Evolutionary conservation across 2,888 invertebrate species (phyloP).

Genomic region (Leptinotarsa juncta): DNA sequence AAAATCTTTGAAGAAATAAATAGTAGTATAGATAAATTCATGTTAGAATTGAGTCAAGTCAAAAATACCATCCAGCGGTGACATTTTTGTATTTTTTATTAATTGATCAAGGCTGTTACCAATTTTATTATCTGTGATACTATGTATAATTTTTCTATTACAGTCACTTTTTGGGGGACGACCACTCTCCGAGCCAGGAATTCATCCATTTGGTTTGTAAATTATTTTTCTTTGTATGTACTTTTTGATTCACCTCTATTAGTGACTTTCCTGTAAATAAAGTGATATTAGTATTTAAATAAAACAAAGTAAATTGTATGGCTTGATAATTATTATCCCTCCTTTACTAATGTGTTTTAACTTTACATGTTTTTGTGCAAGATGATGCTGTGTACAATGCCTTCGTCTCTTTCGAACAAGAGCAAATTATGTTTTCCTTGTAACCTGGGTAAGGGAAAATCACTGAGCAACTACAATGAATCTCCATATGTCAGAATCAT

Average conservation of each 20-base stretch:
- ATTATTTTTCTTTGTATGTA: constrained; percentile 47
- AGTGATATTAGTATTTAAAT: constrained; percentile 51
- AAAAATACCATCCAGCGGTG: constrained; percentile 67
- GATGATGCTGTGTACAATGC: constrained; percentile 45
- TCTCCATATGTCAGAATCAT: constrained; percentile 40
- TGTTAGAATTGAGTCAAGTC: constrained; percentile 73
- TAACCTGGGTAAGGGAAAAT: constrained; percentile 40
- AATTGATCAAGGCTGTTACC: constrained; percentile 49
- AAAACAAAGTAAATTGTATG: constrained; percentile 46
- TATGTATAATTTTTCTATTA: constrained; percentile 64
- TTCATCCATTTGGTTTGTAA: constrained; percentile 62
- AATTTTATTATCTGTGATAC: constrained; percentile 61
- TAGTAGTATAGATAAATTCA: constrained; percentile 73
- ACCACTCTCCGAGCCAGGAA: constrained; percentile 49
- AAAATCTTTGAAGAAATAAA: constrained; percentile 69
- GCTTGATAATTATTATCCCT: constrained; percentile 42
- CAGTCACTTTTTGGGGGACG: constrained; percentile 59
- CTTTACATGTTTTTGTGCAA: constrained; percentile 59
- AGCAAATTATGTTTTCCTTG: constrained; percentile 40
- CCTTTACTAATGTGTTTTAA: constrained; percentile 58
- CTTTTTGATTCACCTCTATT: constrained; percentile 31
- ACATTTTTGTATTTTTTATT: constrained; percentile 40
- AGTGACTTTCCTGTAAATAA: constrained; percentile 42
- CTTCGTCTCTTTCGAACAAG: constrained; percentile 40
- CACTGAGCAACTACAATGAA: constrained; percentile 23